These are phyloP conservation scores for Rutilus rutilus DNA, from an alignment of 2,113 vertebrate species.

Conservation along the genomic window DNA sequence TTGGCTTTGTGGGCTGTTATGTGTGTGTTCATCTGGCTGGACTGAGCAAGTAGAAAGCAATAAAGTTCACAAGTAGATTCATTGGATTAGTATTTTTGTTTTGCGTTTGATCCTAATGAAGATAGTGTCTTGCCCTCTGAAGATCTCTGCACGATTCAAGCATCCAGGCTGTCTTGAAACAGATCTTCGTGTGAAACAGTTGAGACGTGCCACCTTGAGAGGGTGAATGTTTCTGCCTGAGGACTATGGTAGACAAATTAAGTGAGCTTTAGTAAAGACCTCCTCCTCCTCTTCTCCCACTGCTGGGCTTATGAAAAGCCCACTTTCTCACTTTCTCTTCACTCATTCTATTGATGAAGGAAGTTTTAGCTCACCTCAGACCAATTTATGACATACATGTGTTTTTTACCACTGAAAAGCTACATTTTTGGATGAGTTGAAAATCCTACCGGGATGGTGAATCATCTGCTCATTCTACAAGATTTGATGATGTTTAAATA, in stretches of 20 bases:
- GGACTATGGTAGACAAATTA: constrained; percentile 9
- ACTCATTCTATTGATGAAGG: background rate
- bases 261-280: background rate
- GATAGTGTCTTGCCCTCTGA: background rate
- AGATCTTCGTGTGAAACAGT: background rate
- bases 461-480: background rate
- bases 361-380: background rate
- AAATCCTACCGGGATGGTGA: background rate
- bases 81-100: constrained; percentile 55
- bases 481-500: background rate
- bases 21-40: constrained; percentile 69
- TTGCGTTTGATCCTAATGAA: constrained; percentile 31
- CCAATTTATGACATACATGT: background rate
- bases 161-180: background rate
- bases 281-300: constrained; percentile 31
- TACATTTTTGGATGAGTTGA: background rate
- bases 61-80: constrained; percentile 65
- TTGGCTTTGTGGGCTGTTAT: constrained; percentile 65
- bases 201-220: background rate
- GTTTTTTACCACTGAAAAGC: background rate
- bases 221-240: background rate
- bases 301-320: constrained; percentile 5
- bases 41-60: constrained; percentile 54
- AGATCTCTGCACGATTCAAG: background rate
- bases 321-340: background rate